Evolutionary conservation across 2,888 invertebrate species (phyloP).

Genomic region (Uropetala carovei): DNA sequence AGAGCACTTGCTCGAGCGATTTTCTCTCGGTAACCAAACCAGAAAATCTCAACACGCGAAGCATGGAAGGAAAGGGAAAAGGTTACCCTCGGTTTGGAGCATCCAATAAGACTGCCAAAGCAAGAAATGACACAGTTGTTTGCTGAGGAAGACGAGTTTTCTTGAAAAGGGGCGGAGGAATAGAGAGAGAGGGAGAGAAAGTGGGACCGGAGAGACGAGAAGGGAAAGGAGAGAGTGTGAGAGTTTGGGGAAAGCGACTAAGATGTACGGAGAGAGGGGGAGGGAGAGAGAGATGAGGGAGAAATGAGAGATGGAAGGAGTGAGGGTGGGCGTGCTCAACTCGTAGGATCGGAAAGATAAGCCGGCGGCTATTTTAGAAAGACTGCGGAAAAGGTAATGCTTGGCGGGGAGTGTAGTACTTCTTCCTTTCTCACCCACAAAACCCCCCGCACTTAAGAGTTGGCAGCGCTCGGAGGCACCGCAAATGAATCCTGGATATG

Average conservation of each 20-base stretch:
- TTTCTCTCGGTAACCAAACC: background rate
- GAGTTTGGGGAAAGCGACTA: background rate
- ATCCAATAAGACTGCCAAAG: background rate
- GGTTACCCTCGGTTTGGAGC: background rate
- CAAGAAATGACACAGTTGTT: background rate
- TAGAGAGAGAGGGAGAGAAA: background rate
- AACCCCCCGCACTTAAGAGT: background rate
- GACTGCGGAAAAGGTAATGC: background rate
- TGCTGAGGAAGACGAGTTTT: background rate
- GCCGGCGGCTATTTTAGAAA: background rate
- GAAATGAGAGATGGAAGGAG: background rate
- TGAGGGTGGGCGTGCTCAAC: background rate
- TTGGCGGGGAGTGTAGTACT: background rate
- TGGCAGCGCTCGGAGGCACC: conserved; percentile 10
- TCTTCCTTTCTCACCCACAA: background rate
- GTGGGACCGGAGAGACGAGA: too few species aligned
- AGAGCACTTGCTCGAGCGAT: background rate
- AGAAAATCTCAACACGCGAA: background rate
- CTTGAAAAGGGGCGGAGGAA: background rate
- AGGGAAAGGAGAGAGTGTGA: too few species aligned
- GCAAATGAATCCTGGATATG: background rate
- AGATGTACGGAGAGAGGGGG: background rate
- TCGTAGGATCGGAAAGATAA: background rate
- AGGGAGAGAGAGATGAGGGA: background rate
- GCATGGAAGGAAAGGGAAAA: background rate